Conservation (phyloP, 2,113 vertebrate species). For the Rhea pennata region DNA sequence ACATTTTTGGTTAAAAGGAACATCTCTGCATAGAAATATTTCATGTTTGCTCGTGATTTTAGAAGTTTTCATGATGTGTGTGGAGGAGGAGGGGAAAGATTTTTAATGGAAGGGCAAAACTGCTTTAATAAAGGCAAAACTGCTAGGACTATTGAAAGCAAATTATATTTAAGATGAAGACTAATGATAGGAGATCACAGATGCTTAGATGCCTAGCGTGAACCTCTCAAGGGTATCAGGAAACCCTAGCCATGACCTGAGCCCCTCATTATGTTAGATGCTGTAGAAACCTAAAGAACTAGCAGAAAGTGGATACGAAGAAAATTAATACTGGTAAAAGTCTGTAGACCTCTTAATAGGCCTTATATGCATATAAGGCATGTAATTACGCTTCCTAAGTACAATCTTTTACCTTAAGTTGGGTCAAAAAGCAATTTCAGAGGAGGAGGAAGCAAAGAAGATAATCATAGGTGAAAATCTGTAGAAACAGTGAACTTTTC, state of each 20-base stretch:
- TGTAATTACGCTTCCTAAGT: neutral
- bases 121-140: neutral
- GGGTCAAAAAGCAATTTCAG: neutral
- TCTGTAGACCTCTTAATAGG: neutral
- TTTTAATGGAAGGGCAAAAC: neutral
- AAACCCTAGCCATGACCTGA: neutral
- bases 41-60: neutral
- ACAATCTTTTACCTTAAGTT: neutral
- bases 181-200: neutral
- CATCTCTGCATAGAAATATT: neutral
- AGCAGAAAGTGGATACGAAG: neutral
- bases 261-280: neutral
- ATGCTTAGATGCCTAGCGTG: neutral
- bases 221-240: neutral
- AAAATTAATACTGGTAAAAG: neutral
- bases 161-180: neutral
- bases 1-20: neutral
- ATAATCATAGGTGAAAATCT: conserved; percentile 10
- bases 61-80: neutral
- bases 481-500: conserved; percentile 51
- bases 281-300: neutral
- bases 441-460: conserved; percentile 18
- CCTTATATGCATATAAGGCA: neutral
- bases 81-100: neutral
- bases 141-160: neutral